Percentiles rank a stretch among this genome's conserved stretches.
Evolutionary conservation across 92 coral and sea anemone species (phyloP).

Genomic region (Siderastrea siderea): DNA sequence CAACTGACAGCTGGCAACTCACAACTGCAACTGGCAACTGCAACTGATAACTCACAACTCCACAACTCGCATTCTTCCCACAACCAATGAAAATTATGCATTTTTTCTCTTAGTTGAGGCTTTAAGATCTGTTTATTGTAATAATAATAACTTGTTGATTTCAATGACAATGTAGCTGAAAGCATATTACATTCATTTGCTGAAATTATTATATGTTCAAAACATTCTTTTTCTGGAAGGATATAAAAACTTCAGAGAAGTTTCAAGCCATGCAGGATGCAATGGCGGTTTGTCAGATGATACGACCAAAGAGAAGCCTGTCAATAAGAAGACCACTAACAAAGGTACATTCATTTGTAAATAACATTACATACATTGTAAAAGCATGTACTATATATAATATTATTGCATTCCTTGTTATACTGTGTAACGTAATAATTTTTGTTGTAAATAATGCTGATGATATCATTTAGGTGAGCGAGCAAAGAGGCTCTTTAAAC

Average conservation of each 20-base stretch:
- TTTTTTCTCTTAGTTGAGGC: no score
- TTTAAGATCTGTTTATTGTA: no score
- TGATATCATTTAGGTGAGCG: conserved; percentile 34
- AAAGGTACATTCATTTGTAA: background rate
- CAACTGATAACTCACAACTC: no score
- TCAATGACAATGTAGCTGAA: background rate
- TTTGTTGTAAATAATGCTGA: background rate
- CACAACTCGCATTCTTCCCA: no score
- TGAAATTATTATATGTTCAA: background rate
- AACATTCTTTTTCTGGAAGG: background rate
- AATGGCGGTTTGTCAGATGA: conserved; percentile 19
- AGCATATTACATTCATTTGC: background rate
- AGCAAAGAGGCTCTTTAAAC: conserved; percentile 36
- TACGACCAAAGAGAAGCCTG: background rate
- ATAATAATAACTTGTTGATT: background rate
- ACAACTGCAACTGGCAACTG: no score
- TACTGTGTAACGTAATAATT: background rate
- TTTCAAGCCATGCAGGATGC: conserved; percentile 19
- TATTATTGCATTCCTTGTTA: background rate
- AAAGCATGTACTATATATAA: no score
- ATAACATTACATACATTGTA: no score
- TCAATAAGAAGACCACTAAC: background rate
- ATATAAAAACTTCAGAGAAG: background rate
- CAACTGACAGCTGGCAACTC: no score
- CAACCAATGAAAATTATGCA: no score